Conservation (phyloP, 2,888 invertebrate genomes). For the Epistrophe grossulariae region DNA sequence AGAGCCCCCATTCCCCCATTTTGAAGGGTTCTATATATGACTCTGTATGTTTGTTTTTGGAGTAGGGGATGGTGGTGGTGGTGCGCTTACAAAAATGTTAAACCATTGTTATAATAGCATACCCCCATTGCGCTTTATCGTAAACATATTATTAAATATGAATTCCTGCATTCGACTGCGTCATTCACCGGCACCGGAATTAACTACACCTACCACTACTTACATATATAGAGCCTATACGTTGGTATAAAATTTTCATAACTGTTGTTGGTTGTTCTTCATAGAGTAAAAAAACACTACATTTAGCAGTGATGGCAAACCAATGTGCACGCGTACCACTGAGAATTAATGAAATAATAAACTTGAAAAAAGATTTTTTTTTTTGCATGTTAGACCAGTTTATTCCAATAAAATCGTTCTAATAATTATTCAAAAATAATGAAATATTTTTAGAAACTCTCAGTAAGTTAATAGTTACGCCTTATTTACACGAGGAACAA, state of each 20-base stretch:
- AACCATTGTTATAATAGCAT: constrained; percentile 47
- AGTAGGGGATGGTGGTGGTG: not conserved
- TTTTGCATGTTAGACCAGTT: not conserved
- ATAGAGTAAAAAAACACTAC: not conserved
- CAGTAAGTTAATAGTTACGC: too few species aligned
- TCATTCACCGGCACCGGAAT: constrained; percentile 38
- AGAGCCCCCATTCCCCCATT: not conserved
- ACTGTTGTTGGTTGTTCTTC: constrained; percentile 2
- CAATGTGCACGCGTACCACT: not conserved
- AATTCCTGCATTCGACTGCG: constrained; percentile 69
- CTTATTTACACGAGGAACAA: too few species aligned
- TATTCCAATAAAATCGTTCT: not conserved
- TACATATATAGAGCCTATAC: not conserved
- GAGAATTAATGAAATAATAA: not conserved
- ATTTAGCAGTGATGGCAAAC: not conserved
- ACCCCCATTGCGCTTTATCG: constrained; percentile 48
- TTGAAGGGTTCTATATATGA: not conserved
- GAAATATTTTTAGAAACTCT: too few species aligned
- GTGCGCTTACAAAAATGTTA: constrained; percentile 36
- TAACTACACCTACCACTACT: not conserved
- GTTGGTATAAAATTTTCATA: constrained; percentile 14
- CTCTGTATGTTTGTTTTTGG: not conserved
- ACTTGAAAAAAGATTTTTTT: too few species aligned
- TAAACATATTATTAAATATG: constrained; percentile 71
- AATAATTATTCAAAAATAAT: too few species aligned